phyloP scores from a whole-genome alignment of 2,113 vertebrate genomes.

The Pterocles orientalis region DNA sequence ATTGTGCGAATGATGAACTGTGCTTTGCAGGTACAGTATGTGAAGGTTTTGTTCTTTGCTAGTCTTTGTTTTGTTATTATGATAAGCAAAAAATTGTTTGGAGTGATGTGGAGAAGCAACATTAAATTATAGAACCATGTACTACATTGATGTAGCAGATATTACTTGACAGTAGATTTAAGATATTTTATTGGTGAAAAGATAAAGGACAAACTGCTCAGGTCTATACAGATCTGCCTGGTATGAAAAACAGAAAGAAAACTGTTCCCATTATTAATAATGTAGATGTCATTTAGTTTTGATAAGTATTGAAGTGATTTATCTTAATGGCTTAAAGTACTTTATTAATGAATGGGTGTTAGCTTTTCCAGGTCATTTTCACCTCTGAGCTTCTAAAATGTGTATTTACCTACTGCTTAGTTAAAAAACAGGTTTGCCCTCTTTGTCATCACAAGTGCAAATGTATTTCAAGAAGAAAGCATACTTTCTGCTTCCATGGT shows the following conservation, averaged over 20 bases:
- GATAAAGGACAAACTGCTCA: not conserved
- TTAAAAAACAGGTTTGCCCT: not conserved
- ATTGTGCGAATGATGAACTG: constrained; percentile 97
- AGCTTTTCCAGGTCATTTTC: not conserved
- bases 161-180: not conserved
- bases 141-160: not conserved
- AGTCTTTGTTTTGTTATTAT: not conserved
- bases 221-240: not conserved
- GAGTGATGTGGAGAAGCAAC: not conserved
- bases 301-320: not conserved
- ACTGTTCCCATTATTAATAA: not conserved
- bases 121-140: not conserved
- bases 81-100: not conserved
- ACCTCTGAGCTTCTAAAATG: not conserved
- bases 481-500: not conserved
- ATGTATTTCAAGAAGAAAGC: not conserved
- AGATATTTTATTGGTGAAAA: not conserved
- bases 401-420: not conserved
- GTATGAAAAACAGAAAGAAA: not conserved
- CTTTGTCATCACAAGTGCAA: not conserved
- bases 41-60: not conserved
- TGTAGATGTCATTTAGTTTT: not conserved
- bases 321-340: not conserved
- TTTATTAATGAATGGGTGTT: not conserved
- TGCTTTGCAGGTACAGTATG: constrained; percentile 87